phyloP scores from a whole-genome alignment of 2,797 vertebrate species.

The Mormyrus proboscirostris region DNA sequence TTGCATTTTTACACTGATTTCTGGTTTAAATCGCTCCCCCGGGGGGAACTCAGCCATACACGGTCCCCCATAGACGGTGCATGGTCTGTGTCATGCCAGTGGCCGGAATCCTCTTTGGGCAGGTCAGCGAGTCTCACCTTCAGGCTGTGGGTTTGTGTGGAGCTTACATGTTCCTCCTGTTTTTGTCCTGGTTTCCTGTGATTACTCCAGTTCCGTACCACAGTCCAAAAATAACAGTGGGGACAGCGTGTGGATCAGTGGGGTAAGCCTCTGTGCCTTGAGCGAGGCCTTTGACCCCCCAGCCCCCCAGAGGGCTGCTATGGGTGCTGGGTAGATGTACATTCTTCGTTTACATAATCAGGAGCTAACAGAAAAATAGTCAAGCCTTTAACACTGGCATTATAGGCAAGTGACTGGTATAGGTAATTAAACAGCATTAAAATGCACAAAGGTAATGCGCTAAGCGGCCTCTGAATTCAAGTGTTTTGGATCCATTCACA shows the following conservation, averaged over 20 bases:
- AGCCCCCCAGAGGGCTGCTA: background rate
- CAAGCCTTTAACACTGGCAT: background rate
- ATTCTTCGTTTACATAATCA: background rate
- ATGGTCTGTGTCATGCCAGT: background rate
- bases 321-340: background rate
- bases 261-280: background rate
- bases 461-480: background rate
- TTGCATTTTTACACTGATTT: background rate
- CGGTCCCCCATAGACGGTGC: background rate
- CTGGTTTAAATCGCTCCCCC: background rate
- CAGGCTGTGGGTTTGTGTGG: background rate
- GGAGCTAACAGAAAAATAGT: background rate
- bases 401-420: background rate
- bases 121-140: background rate
- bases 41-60: background rate
- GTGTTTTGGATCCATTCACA: background rate
- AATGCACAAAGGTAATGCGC: background rate
- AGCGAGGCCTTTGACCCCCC: background rate
- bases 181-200: background rate
- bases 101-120: background rate
- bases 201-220: background rate
- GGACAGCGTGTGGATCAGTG: background rate
- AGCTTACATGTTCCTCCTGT: background rate
- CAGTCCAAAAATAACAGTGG: background rate
- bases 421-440: background rate